Evolutionary conservation across 2,888 invertebrate species (phyloP), one percentile per base, ranked within the genome.

Genomic region (Sthenelais limicola): DNA sequence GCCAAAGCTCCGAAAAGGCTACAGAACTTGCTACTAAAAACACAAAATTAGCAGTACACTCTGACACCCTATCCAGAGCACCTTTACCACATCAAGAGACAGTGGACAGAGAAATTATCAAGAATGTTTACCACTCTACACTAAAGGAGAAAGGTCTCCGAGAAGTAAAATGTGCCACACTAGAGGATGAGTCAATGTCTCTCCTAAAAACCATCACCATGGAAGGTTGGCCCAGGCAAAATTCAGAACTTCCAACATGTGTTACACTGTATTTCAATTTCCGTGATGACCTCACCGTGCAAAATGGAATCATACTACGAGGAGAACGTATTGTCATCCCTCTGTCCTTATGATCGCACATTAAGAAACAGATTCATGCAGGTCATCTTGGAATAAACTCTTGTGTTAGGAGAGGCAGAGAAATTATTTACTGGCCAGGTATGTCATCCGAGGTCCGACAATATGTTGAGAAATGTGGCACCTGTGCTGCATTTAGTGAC

Each of bases 1-100:
- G 77, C 80, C 1, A 67, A 71, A 5, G 76, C 78, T 30, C 77
- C 81, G 0, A 80, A 76, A 35, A 74, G 82, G 15, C 76, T 85
- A 5, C 80, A 83, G 71, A 58, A 79, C 30, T 81, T 83, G 81
- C 67, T 80, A 12, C 49, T 80, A 33, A 18, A 33, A 3, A 18
- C 28, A n/a, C n/a, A n/a, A n/a, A n/a, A n/a, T 18, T 4, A 68
- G 28, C 18, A 68, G 21, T 68, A 68, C 5, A n/a, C 24, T 28
- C 78, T 4, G 78, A 79, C 69, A 74, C 74, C 18, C 68, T 80
- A 28, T 79, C 78, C 1, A 49, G 79, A 52, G 74, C 79, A 35
- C 26, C n/a, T n/a, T n/a, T n/a, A n/a, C n/a, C n/a, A n/a, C n/a
- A n/a, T n/a, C n/a, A n/a, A 43, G 3, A 18, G 30, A 68, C 32